Conservation (phyloP, 2,888 invertebrate species). For the Spicauda simplicius region DNA sequence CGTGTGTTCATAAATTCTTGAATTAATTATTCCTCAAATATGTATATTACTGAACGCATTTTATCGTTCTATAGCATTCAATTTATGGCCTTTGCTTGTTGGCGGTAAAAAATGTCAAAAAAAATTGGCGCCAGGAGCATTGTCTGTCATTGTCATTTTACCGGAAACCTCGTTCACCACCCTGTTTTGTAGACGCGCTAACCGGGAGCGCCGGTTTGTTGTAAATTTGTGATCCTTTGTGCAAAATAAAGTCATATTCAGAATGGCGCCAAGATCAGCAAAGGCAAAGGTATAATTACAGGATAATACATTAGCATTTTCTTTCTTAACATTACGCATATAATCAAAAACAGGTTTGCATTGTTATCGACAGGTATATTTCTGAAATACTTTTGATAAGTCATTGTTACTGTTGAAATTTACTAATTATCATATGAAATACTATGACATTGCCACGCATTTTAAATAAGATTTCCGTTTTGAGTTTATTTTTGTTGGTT, state of each 20-base stretch:
- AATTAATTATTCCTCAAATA: too few relatives aligned
- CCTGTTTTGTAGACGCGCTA: slow-evolving; percentile 52
- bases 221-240: slow-evolving; percentile 45
- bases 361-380: slow-evolving; percentile 55
- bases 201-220: slow-evolving; percentile 46
- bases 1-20: too few relatives aligned
- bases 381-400: slow-evolving; percentile 44
- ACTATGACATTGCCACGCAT: slow-evolving; percentile 4
- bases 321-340: slow-evolving; percentile 40
- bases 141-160: slow-evolving; percentile 72
- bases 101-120: slow-evolving; percentile 38
- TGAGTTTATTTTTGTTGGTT: neutral
- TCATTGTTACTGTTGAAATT: slow-evolving; percentile 36
- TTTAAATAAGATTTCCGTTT: slow-evolving; percentile 21
- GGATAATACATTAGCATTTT: slow-evolving; percentile 10
- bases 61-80: neutral
- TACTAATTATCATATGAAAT: slow-evolving; percentile 24
- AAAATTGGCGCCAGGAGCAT: slow-evolving; percentile 66
- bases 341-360: slow-evolving; percentile 56
- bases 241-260: slow-evolving; percentile 50
- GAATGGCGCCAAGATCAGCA: slow-evolving; percentile 74
- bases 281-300: slow-evolving; percentile 69
- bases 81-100: neutral
- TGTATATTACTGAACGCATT: neutral
- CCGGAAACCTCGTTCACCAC: slow-evolving; percentile 72